Base-by-base conservation (phyloP, 2,113 vertebrate species). In the Amia ocellicauda region DNA sequence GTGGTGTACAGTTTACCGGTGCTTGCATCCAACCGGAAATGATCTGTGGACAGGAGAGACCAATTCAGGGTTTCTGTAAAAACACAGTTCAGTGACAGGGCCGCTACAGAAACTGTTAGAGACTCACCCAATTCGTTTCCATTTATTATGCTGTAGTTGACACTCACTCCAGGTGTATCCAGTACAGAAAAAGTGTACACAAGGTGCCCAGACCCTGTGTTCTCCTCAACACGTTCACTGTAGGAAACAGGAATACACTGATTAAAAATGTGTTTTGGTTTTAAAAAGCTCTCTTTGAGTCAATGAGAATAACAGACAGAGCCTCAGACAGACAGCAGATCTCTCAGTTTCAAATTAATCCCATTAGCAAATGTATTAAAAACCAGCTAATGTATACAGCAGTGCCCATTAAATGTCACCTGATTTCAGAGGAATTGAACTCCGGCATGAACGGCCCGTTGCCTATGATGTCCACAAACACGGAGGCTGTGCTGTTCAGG, bases 51-150 rank as follows among this genome's bases (percentile, higher is more conserved):
- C 49, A 27, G 43, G 26, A 73, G 2, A 1, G 3, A 47, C 45
- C 7, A 2, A 16, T 3, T 47, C 14, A 47, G 45, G 7, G 16
- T 47, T 1, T 16, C 2, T 17, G 14, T 47, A 28, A 31, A 13
- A 28, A 4, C 3, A 36, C 3, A 29, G 20, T 58, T 36, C 3
- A 36, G 13, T 36, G 27, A 28, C 20, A 55, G n/a, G n/a, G n/a
- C 11, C 11, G 31, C 31, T 36, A 26, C 19, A 55, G 27, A 26
- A 55, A 4, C 27, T 19, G 16, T 28, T 55, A 14, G 2, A 16
- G 9, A 68, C 83, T 78, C 41, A 83, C 80, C 78, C 71, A 27
- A 64, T 42, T 81, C 76, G 67, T 83, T 83, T 62, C 82, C 82
- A 63, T 76, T 77, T 13, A 70, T 63, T 52, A 84, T 0, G 3